These are phyloP conservation scores for Drosophila tropicalis DNA, from an alignment of 1,140 invertebrate species.

Conservation along the genomic window DNA sequence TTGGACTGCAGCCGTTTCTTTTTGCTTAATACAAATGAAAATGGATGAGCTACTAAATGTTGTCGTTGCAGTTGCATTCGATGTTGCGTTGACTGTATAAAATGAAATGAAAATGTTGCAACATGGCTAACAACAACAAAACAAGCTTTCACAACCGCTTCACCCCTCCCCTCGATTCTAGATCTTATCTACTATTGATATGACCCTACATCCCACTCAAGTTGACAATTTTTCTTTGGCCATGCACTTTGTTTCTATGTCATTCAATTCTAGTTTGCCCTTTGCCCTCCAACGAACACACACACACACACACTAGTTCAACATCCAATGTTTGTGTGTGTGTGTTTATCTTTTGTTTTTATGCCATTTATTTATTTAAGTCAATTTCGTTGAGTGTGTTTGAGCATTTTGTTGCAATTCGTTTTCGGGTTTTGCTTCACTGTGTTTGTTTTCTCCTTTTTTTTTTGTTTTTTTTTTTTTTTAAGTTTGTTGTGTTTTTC, in stretches of 20 bases:
- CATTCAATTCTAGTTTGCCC: conserved; percentile 29
- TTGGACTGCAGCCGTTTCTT: conserved; percentile 46
- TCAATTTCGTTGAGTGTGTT: conserved; percentile 79
- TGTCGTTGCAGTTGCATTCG: conserved; percentile 52
- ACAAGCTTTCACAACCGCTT: background rate
- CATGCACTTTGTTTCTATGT: conserved; percentile 64
- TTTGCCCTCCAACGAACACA: conserved; percentile 6
- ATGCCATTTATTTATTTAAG: conserved; percentile 80
- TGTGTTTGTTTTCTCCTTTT: conserved; percentile 3
- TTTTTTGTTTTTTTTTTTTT: background rate
- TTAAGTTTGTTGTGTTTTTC: conserved; percentile 16
- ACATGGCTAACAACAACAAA: conserved; percentile 62
- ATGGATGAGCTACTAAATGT: conserved; percentile 80
- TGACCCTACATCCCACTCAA: background rate
- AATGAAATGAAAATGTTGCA: conserved; percentile 66
- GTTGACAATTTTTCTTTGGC: conserved; percentile 33
- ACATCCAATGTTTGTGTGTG: conserved; percentile 52
- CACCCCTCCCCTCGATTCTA: background rate
- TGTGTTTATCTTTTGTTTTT: conserved; percentile 60
- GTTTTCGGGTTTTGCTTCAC: conserved; percentile 55
- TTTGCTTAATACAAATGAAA: conserved; percentile 79
- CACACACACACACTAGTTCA: background rate
- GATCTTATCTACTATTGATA: background rate
- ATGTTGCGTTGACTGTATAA: conserved; percentile 35
- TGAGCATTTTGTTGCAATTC: conserved; percentile 79